Conservation (phyloP, 1,140 invertebrate genomes). For the Aethina tumida region DNA sequence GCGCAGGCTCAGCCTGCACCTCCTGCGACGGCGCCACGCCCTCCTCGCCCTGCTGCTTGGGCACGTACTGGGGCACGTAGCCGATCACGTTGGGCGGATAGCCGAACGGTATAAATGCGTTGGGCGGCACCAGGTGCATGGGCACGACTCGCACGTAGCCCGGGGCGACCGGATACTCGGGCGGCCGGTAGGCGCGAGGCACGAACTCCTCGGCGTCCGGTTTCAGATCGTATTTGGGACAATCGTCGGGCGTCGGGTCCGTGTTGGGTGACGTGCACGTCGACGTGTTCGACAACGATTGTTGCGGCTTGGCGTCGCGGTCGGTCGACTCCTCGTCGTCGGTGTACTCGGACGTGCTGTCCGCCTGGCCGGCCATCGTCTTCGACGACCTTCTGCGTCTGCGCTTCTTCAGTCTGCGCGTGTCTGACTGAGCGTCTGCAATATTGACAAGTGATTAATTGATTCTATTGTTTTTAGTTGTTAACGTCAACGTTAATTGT, state of each 20-base stretch:
- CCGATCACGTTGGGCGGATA: conserved; percentile 26
- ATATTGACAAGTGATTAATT: too few species aligned
- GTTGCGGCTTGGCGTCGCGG: background rate
- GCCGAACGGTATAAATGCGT: conserved; percentile 25
- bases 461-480: conserved; percentile 1
- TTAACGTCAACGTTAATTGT: too few species aligned
- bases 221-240: conserved; percentile 25
- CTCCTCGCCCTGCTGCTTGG: conserved; percentile 15
- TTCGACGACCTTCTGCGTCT: conserved; percentile 27
- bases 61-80: conserved; percentile 26
- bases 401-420: conserved; percentile 25
- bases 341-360: conserved; percentile 19
- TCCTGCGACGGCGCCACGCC: conserved; percentile 1
- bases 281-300: background rate
- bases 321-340: conserved; percentile 17
- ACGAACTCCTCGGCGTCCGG: conserved; percentile 35
- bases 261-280: conserved; percentile 6
- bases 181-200: conserved; percentile 22
- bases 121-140: conserved; percentile 24
- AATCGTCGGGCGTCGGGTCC: background rate
- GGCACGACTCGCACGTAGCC: too few species aligned
- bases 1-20: conserved; percentile 3
- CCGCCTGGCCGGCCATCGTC: conserved; percentile 10
- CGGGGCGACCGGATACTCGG: conserved; percentile 11
- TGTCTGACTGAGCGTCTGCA: too few species aligned